phyloP scores from a whole-genome alignment of 2,888 invertebrate genomes.

The Tillus elongatus region DNA sequence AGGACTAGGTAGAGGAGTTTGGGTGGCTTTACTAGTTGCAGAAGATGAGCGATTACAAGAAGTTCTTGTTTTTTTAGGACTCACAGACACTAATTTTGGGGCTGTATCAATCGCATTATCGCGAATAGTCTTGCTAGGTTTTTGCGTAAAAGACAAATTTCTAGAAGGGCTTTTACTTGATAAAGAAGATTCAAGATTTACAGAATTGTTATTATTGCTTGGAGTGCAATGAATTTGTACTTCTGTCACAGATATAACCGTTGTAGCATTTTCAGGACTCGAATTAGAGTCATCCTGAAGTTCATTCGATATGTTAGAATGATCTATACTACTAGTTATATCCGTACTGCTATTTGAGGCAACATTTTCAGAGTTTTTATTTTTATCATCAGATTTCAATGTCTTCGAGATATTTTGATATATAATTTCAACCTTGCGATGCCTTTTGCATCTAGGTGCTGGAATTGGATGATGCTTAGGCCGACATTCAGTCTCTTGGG shows the following conservation, averaged over 20 bases:
- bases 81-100: conserved; percentile 24
- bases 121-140: background rate
- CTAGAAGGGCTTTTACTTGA: background rate
- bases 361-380: too few species aligned
- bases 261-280: conserved; percentile 24
- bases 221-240: conserved; percentile 30
- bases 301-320: conserved; percentile 25
- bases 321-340: conserved; percentile 11
- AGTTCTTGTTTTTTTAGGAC: conserved; percentile 17
- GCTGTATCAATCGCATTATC: background rate
- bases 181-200: background rate
- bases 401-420: conserved; percentile 31
- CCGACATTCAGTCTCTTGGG: conserved; percentile 30
- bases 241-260: conserved; percentile 28
- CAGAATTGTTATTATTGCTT: background rate
- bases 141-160: background rate
- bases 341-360: conserved; percentile 23
- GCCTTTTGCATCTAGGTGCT: conserved; percentile 46
- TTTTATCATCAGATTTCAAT: conserved; percentile 13
- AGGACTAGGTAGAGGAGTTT: conserved; percentile 45
- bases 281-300: background rate
- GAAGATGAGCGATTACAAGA: background rate
- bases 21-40: conserved; percentile 4
- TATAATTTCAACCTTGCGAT: conserved; percentile 29
- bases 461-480: conserved; percentile 44